Evolutionary conservation across 2,797 vertebrate genomes (phyloP), one percentile per base, ranked within the genome.

Genomic region (Pampus argenteus): DNA sequence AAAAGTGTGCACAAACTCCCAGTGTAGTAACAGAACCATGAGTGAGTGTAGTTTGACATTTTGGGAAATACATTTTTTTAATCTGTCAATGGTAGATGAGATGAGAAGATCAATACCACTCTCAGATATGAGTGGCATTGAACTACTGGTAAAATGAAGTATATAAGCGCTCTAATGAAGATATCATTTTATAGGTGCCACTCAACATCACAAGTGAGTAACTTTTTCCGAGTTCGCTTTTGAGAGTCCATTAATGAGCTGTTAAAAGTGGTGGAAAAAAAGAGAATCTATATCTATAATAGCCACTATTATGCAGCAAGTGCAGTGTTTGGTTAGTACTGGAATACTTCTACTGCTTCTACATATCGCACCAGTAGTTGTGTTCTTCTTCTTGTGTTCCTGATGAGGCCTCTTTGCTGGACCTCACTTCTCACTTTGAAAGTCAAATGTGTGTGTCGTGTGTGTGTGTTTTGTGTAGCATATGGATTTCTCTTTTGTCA

Each of bases 381-480:
- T 44, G 34, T 66, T 74, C 20, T 48, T 49, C 50, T n/a, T n/a
- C n/a, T n/a, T n/a, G n/a, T 4, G 5, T 42, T 63, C 4, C 23
- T 9, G 9, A 22, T 42, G 13, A 36, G 38, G 31, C 17, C 5
- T 51, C 56, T 49, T 68, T 57, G 22, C 47, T 2, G 2, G 9
- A 26, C 22, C 34, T 49, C 50, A 3, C 31, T 10, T 34, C 31
- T 34, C 31, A 62, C 28, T 63, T 64, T 71, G 23, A 52, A 34
- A 65, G 71, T 68, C 18, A 65, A 67, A 61, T 74, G 74, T 60
- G n/a, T 47, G 54, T 48, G 34, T 57, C 29, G 1, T 14, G 13
- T 38, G 74, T 38, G 74, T 10, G 13, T 62, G 56, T 23, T 29
- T 54, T 44, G 6, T 18, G 40, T 36, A 36, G 34, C 34, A 3